Evolutionary conservation across 92 coral and sea anemone genomes (phyloP), one percentile per base, ranked within the genome.

Genomic region (Epizoanthus fatuus): DNA sequence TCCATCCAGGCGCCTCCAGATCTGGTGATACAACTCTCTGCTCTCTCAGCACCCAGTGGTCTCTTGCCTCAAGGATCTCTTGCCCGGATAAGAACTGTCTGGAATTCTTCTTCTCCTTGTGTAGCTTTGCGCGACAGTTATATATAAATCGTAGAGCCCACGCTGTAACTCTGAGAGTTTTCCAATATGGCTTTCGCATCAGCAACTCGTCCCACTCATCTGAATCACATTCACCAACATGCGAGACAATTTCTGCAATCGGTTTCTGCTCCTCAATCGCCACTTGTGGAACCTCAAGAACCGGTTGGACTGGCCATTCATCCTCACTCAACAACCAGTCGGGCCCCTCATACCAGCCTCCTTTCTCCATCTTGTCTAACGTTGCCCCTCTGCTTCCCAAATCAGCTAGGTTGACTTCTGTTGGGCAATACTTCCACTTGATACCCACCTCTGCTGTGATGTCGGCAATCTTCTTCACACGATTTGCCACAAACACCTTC

Each of bases 271-370:
- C 85, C 15, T 84, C 89, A 22, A 32, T 37, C 15, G 74, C 82
- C 15, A 15, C 84, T 69, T 45, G 51, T 74, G 74, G 67, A 6
- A 37, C 57, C 32, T 85, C 69, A n/a, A 93, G 72, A 59, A 62
- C 84, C 44, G 93, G 96, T 54, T 93, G 96, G 35, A 67, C 69
- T 71, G 96, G 93, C 91, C 91, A 89, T 74, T 81, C 20, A 6
- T 64, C 86, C 42, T 82, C 79, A 20, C 80, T 79, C 12, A 86
- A 53, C 17, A 93, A 56, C 93, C 93, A 93, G 63, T 86, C 84
- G 8, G 92, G 96, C 2, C 91, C 93, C 15, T 81, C 80, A 11
- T 84, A 77, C 96, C 94, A 93, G 38, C 84, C 79, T 14, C 77
- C 93, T 42, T 38, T 69, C 65, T 84, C 81, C 93, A 89, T 84